These are phyloP conservation scores for Leptosomus discolor DNA, from an alignment of 2,113 vertebrate genomes.

Conservation along the genomic window DNA sequence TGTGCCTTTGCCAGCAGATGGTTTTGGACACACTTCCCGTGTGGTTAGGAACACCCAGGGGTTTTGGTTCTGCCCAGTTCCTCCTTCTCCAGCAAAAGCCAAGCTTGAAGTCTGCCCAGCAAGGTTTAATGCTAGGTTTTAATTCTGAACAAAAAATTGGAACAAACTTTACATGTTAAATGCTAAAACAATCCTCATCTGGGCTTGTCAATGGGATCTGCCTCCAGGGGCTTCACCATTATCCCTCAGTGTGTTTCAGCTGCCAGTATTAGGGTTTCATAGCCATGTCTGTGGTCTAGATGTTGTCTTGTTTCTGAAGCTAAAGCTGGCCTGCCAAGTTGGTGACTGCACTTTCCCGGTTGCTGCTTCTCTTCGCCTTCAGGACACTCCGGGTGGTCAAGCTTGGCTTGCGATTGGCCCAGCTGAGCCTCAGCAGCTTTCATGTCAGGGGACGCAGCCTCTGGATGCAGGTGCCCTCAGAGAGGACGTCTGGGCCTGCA, in stretches of 20 bases:
- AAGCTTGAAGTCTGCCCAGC: not conserved
- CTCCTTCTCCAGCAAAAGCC: not conserved
- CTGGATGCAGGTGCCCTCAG: not conserved
- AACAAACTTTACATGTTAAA: not conserved
- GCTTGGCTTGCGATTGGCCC: fast-evolving
- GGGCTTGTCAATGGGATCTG: not conserved
- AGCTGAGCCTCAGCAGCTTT: fast-evolving
- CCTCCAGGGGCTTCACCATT: not conserved
- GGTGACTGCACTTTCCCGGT: not conserved
- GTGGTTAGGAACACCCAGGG: not conserved
- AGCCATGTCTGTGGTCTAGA: fast-evolving
- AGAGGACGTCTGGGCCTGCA: fast-evolving
- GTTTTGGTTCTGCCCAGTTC: not conserved
- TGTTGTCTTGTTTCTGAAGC: not conserved
- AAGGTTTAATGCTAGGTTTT: not conserved
- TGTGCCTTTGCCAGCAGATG: not conserved
- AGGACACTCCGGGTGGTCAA: too few species aligned
- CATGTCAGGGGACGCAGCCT: fast-evolving
- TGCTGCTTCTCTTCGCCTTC: too few species aligned
- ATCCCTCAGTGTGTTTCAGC: not conserved
- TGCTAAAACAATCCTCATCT: fast-evolving
- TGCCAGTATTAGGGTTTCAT: too few species aligned
- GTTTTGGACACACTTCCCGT: not conserved
- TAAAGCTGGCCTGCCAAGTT: not conserved
- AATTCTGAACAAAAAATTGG: not conserved